These are phyloP conservation scores for Anagrus nilaparvatae DNA, from an alignment of 1,140 invertebrate species.

Conservation along the genomic window DNA sequence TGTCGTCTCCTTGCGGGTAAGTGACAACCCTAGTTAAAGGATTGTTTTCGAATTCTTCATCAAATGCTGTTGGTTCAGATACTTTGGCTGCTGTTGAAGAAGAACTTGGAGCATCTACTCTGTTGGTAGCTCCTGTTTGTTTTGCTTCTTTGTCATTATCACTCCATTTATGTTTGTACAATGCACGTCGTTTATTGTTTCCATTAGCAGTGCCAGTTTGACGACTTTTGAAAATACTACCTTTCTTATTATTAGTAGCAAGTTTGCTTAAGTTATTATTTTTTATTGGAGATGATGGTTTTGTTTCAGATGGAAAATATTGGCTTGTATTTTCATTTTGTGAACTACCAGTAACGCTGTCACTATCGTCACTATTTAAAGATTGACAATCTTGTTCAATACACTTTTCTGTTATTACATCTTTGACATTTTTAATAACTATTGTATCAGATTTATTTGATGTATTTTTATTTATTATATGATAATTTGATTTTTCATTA, in stretches of 20 bases:
- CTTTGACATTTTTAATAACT: constrained; percentile 11
- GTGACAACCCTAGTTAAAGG: constrained; percentile 55
- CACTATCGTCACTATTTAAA: constrained; percentile 40
- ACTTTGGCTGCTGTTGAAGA: constrained; percentile 24
- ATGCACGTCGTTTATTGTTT: constrained; percentile 68
- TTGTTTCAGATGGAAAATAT: constrained; percentile 14
- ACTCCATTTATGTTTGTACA: constrained; percentile 82
- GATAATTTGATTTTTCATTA: not conserved
- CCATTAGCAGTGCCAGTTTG: constrained; percentile 57
- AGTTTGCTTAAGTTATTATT: constrained; percentile 23
- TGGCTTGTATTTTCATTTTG: constrained; percentile 19
- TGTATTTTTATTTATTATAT: too few species aligned
- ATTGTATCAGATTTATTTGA: not conserved
- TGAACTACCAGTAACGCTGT: constrained; percentile 26
- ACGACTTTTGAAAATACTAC: constrained; percentile 82
- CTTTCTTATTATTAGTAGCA: constrained; percentile 51
- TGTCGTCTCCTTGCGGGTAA: constrained; percentile 39
- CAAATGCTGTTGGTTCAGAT: constrained; percentile 29
- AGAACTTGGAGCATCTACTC: constrained; percentile 19
- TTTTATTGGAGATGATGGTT: constrained; percentile 13
- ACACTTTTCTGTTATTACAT: constrained; percentile 27
- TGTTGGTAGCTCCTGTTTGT: constrained; percentile 18
- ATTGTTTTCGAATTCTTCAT: constrained; percentile 47
- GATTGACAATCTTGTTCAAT: constrained; percentile 42
- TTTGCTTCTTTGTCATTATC: constrained; percentile 52